phyloP scores from a whole-genome alignment of 2,888 invertebrate species.

The Tortrix viridana region DNA sequence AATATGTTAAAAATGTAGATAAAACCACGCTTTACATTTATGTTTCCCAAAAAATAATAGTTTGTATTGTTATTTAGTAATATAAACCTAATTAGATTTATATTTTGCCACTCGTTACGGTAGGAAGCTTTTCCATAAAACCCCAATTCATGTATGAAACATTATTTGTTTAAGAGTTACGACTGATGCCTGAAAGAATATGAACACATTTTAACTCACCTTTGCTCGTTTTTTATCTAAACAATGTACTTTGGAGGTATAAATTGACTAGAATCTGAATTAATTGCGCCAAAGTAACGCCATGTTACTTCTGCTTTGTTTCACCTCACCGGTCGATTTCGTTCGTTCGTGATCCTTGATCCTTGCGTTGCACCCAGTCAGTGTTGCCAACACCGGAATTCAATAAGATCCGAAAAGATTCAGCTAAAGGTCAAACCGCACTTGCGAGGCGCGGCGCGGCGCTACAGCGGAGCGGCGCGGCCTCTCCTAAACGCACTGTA shows the following conservation, averaged over 20 bases:
- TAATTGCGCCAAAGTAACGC: slow-evolving; percentile 34
- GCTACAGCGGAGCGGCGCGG: too few relatives aligned
- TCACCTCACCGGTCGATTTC: slow-evolving; percentile 34
- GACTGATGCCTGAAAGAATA: not conserved
- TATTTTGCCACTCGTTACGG: slow-evolving; percentile 23
- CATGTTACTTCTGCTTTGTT: slow-evolving; percentile 27
- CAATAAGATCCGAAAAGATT: too few relatives aligned
- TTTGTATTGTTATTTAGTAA: not conserved
- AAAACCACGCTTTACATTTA: not conserved
- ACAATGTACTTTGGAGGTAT: slow-evolving; percentile 2
- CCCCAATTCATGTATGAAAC: slow-evolving; percentile 25
- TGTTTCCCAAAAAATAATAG: not conserved
- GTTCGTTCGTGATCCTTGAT: too few relatives aligned
- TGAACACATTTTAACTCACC: slow-evolving; percentile 15
- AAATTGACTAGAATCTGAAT: slow-evolving; percentile 2
- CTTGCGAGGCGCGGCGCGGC: too few relatives aligned
- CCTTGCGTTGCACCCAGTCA: too few relatives aligned
- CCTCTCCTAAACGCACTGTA: too few relatives aligned
- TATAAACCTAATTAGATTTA: not conserved
- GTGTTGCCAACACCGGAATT: too few relatives aligned
- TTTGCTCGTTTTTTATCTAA: not conserved
- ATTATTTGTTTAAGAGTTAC: not conserved
- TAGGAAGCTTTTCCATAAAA: slow-evolving; percentile 28
- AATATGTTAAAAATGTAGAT: not conserved
- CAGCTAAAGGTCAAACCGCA: too few relatives aligned